Evolutionary conservation across 1,140 invertebrate species (phyloP).

Genomic region (Venustaconcha ellipsiformis): DNA sequence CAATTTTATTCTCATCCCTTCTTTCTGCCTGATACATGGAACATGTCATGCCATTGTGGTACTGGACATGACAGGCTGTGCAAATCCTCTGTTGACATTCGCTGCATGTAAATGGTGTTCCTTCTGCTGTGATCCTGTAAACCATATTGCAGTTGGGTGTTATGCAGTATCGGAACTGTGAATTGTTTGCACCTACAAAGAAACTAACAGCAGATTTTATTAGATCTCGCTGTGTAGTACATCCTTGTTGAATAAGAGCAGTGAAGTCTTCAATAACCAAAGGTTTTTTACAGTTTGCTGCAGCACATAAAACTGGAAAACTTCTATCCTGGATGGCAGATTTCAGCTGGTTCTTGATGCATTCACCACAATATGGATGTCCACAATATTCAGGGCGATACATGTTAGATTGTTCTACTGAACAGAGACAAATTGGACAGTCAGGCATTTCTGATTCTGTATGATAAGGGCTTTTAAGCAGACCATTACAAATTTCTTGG

Average conservation of each 20-base stretch:
- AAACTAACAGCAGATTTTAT: conserved; percentile 29
- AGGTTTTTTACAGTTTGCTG: conserved; percentile 44
- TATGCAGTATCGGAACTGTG: conserved; percentile 47
- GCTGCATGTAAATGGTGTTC: conserved; percentile 39
- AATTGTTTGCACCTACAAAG: conserved; percentile 37
- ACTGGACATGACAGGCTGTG: conserved; percentile 44
- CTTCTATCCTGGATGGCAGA: conserved; percentile 27
- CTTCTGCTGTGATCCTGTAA: conserved; percentile 39
- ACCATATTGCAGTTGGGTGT: conserved; percentile 56
- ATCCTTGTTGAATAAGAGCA: conserved; percentile 17
- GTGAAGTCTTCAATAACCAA: conserved; percentile 46
- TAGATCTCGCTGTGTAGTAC: conserved; percentile 23
- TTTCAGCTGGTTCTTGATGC: conserved; percentile 41
- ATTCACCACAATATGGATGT: conserved; percentile 57
- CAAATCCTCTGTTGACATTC: conserved; percentile 48
- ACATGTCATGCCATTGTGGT: conserved; percentile 55
- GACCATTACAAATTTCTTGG: background rate
- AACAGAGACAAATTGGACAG: conserved; percentile 54
- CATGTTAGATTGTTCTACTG: conserved; percentile 43
- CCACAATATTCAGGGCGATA: conserved; percentile 58
- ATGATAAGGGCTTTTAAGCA: background rate
- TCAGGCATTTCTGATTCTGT: conserved; percentile 31
- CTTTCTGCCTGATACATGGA: conserved; percentile 35
- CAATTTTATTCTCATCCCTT: conserved; percentile 15
- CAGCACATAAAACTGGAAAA: conserved; percentile 51